Base-by-base conservation (phyloP, 2,888 invertebrate species). In the Callyntrura sp. region DNA sequence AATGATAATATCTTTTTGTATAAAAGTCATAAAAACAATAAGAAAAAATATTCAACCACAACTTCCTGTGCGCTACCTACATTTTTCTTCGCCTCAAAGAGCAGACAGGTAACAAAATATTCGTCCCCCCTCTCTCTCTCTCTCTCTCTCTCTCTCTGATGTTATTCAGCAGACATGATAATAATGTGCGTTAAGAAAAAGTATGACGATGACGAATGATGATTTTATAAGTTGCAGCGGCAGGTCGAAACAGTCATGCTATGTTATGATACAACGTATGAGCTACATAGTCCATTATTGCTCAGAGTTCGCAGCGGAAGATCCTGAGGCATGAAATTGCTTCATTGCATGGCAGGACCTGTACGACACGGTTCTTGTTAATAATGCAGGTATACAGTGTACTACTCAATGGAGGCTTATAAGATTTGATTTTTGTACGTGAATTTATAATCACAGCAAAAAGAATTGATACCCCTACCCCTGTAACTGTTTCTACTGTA, bases 41-140 rank as follows among this genome's bases (percentile, higher is more conserved):
- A 51, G 25, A 57, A 45, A 8, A 25, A 85, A 76, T 73, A 62
- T 35, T 43, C 76, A 76, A 85, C 85, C 85, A 76, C 86, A 65
- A 68, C 68, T 79, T 86, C 79, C 86, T 79, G 86, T 76, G 45
- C 17, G 14, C 17, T 79, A 79, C 86, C 79, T 86, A 79, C 65
- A 68, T 65, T 79, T 28, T 78, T 76, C 25, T 65, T 85, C 45
- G 12, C n/a, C 25, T 65, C 12, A 2, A 68, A 0, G 0, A 5
- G 4, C n/a, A 28, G 20, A 25, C 28, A 57, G 3, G 28, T 79
- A 79, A 57, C 3, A 17, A 12, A 14, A 48, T 28, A n/a, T n/a
- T n/a, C n/a, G n/a, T n/a, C n/a, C n/a, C n/a, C n/a, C n/a, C n/a
- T n/a, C n/a, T n/a, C n/a, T n/a, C n/a, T n/a, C n/a, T n/a, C n/a